Conservation (phyloP, 2,113 vertebrate species). For the Mus musculus region GRCm39 chr2:118503501-118504000, state of each 20-base stretch:
- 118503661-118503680: background rate
- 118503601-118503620: background rate
- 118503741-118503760: background rate
- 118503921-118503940: background rate
- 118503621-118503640: background rate
- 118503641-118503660: background rate
- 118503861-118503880: background rate
- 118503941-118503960: background rate
- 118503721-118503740: background rate
- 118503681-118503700: background rate
- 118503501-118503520: background rate
- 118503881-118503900: background rate
- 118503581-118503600: too few relatives aligned
- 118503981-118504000: background rate
- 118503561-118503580: background rate
- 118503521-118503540: background rate
- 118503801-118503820: background rate
- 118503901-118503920: background rate
- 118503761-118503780: background rate
- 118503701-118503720: background rate
- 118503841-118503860: background rate
- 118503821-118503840: background rate
- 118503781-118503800: background rate
- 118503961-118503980: background rate
- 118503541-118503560: background rate